A percentile compares a stretch with the other conserved stretches of the same genome.
phyloP scores from a whole-genome alignment of 2,113 vertebrate species.

The Gymnogyps californianus region DNA sequence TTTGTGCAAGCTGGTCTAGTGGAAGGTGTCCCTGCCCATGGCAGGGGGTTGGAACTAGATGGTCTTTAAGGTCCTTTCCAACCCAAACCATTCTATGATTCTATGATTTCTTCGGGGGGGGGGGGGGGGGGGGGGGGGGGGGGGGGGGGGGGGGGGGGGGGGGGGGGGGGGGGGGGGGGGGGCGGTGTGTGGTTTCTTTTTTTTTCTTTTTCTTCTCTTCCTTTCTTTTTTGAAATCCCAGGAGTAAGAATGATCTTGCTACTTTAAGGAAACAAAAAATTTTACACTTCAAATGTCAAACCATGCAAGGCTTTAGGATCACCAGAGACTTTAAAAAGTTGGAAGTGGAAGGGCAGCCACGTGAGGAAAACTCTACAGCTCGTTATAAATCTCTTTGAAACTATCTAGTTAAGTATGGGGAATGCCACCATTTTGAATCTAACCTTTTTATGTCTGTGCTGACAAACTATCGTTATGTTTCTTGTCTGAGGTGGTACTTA shows the following conservation, averaged over 20 bases:
- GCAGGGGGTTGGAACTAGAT: no score
- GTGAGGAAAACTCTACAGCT: neutral
- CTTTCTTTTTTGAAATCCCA: neutral
- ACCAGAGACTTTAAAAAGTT: neutral
- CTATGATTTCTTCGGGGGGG: no score
- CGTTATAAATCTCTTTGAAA: neutral
- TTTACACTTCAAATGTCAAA: neutral
- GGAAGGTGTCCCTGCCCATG: no score
- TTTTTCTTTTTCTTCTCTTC: neutral
- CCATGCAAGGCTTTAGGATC: neutral
- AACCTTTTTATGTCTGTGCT: neutral
- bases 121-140: no score
- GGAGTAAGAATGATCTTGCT: neutral
- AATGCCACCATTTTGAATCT: neutral
- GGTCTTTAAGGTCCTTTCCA: no score
- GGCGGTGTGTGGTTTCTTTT: no score
- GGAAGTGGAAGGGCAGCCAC: neutral
- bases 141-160: no score
- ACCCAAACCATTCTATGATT: no score
- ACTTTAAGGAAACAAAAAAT: neutral
- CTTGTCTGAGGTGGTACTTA: neutral
- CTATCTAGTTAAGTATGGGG: neutral
- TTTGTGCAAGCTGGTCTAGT: no score
- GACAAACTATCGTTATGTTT: neutral
- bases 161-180: no score